Evolutionary conservation across 2,113 vertebrate genomes (phyloP).

Genomic region (Parus major): DNA sequence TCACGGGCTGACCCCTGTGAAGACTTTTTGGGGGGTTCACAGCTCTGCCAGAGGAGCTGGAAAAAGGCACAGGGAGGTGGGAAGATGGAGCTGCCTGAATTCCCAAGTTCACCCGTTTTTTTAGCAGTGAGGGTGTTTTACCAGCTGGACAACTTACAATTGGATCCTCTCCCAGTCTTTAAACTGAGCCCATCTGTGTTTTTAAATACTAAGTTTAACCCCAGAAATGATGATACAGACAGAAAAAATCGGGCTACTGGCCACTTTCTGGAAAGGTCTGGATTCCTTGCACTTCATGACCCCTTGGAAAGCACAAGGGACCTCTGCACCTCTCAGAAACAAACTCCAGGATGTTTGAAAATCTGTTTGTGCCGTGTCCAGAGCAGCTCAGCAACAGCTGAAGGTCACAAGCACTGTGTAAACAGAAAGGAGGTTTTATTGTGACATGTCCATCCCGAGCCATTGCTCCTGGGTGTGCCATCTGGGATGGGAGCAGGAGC

Average conservation of each 20-base stretch:
- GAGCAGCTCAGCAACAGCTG: constrained; percentile 1
- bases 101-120: constrained; percentile 35
- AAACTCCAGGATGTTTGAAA: constrained; percentile 9
- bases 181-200: constrained; percentile 62
- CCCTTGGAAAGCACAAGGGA: neutral
- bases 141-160: constrained; percentile 58
- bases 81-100: constrained; percentile 8
- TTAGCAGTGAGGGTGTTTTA: constrained; percentile 48
- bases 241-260: neutral
- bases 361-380: neutral
- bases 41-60: neutral
- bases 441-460: constrained; percentile 43
- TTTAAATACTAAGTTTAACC: constrained; percentile 48
- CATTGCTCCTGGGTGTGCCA: constrained; percentile 34
- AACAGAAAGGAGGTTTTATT: constrained; percentile 43
- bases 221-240: neutral
- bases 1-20: neutral
- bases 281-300: rapidly evolving
- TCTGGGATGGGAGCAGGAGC: constrained; percentile 24
- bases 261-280: neutral
- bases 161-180: constrained; percentile 63
- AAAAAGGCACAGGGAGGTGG: neutral
- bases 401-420: constrained; percentile 13
- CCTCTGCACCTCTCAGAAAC: neutral
- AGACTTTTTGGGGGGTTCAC: neutral